These are phyloP conservation scores for Centruroides sculpturatus DNA, from an alignment of 1,140 invertebrate species.

Conservation along the genomic window DNA sequence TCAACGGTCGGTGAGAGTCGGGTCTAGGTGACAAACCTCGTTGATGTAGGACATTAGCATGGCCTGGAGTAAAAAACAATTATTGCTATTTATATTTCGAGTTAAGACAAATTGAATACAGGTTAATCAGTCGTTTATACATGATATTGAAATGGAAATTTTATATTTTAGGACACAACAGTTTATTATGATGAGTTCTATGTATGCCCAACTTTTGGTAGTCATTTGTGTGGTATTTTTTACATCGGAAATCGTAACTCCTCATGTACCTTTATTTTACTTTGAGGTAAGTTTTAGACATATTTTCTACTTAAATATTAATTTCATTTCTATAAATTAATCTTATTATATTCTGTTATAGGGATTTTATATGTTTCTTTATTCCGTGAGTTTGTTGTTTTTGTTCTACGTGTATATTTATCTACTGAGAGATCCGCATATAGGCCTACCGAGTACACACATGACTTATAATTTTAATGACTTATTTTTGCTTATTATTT, in stretches of 20 bases:
- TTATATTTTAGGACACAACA: conserved; percentile 60
- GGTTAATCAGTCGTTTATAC: not conserved
- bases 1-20: no score
- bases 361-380: conserved; percentile 94
- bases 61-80: no score
- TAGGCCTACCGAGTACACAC: conserved; percentile 24
- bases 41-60: no score
- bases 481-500: no score
- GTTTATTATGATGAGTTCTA: conserved; percentile 78
- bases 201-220: conserved; percentile 80
- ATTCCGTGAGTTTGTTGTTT: conserved; percentile 86
- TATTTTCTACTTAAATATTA: not conserved
- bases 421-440: conserved; percentile 70
- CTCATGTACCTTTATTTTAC: conserved; percentile 72
- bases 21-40: no score
- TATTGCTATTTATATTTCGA: no score
- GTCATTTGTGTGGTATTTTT: conserved; percentile 83
- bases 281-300: conserved; percentile 46
- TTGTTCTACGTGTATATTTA: conserved; percentile 93
- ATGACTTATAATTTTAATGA: not conserved
- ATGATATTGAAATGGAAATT: not conserved
- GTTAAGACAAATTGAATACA: no score
- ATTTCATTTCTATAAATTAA: no score
- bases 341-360: conserved; percentile 26
- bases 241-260: conserved; percentile 80